A percentile compares a stretch with the other conserved stretches of the same genome.
These are phyloP conservation scores for Marasmarcha lunaedactyla DNA, from an alignment of 2,888 invertebrate species.

Conservation along the genomic window DNA sequence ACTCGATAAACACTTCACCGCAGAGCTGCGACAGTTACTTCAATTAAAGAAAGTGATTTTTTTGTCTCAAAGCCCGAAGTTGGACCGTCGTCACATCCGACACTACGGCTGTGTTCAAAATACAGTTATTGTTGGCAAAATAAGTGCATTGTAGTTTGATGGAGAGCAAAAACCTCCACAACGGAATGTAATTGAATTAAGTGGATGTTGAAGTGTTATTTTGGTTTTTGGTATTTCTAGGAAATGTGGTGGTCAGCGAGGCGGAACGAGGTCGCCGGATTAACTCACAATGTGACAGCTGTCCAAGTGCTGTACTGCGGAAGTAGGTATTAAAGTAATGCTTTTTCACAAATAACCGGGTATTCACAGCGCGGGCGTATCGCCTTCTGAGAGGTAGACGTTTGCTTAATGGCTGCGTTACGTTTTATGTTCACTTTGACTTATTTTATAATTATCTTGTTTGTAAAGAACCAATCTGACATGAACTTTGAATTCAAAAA, in stretches of 20 bases:
- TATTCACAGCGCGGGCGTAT: no score
- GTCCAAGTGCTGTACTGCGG: no score
- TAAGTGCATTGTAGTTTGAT: slow-evolving; percentile 44
- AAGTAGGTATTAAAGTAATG: no score
- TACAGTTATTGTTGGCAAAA: slow-evolving; percentile 67
- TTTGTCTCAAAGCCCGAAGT: slow-evolving; percentile 25
- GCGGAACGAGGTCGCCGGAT: background rate
- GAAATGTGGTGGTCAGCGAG: slow-evolving; percentile 13
- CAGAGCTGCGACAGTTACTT: slow-evolving; percentile 17
- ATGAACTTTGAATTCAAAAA: no score
- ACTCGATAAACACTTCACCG: slow-evolving; percentile 54
- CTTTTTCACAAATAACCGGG: no score
- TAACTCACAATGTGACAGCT: no score
- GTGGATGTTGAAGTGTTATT: background rate
- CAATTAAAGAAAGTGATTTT: slow-evolving; percentile 24
- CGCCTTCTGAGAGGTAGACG: no score
- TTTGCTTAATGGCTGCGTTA: no score
- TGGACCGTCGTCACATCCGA: slow-evolving; percentile 26
- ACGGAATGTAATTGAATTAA: slow-evolving; percentile 60
- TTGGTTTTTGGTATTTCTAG: slow-evolving; percentile 29
- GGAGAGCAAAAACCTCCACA: slow-evolving; percentile 47
- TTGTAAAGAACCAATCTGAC: no score
- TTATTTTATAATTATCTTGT: no score
- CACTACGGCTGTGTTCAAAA: slow-evolving; percentile 27
- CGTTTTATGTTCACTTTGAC: no score